phyloP scores from a whole-genome alignment of 2,888 invertebrate species.

The Xestoiulus laeticollis region DNA sequence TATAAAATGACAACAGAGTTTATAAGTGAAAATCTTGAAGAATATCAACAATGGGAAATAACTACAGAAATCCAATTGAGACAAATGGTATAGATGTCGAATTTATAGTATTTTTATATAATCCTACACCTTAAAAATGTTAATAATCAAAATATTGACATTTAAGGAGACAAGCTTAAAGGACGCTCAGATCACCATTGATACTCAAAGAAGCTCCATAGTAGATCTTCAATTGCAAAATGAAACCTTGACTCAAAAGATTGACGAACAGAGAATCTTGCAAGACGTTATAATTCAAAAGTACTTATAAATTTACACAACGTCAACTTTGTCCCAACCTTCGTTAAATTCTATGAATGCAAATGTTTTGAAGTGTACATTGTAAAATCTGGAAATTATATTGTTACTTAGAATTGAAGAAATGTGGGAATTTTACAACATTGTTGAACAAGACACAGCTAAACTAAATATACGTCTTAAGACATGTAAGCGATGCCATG shows the following conservation, averaged over 20 bases:
- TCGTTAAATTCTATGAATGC: neutral
- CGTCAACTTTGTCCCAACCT: neutral
- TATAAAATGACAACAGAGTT: neutral
- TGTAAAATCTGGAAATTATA: neutral
- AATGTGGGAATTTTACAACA: constrained; percentile 36
- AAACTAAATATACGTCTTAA: neutral
- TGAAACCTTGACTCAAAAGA: neutral
- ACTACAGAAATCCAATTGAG: neutral
- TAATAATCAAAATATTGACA: neutral
- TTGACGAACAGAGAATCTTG: neutral
- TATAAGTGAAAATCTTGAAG: neutral
- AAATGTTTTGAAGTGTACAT: neutral
- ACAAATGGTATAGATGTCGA: neutral
- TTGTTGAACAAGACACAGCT: neutral
- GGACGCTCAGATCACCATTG: constrained; percentile 18
- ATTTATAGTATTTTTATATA: neutral
- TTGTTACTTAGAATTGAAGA: neutral
- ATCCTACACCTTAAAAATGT: neutral
- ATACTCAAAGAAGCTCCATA: neutral
- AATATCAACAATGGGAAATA: constrained; percentile 43
- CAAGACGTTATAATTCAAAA: neutral
- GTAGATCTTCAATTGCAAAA: constrained; percentile 14
- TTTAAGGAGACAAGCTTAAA: neutral
- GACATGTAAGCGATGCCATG: neutral
- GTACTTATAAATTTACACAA: neutral